Conservation (phyloP, 35 echinoderm and acorn worm genomes). For the Heliocidaris erythrogramma region DNA sequence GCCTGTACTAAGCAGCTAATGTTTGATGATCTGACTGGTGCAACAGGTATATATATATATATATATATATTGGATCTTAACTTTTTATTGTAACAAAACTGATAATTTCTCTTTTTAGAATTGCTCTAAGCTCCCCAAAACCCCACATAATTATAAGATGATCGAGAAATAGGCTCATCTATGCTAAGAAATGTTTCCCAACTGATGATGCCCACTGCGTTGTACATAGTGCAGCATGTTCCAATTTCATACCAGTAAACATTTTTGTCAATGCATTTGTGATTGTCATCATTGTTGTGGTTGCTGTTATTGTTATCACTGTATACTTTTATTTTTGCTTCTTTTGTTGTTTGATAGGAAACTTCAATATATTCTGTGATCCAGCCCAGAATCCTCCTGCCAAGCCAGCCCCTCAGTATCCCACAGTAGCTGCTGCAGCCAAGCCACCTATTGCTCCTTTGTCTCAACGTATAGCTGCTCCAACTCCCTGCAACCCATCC, state of each 20-base stretch:
- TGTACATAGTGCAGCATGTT: too few species aligned
- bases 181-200: too few species aligned
- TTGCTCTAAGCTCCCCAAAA: too few species aligned
- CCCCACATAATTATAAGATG: too few species aligned
- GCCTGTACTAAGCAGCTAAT: constrained; percentile 26
- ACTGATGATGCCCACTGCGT: too few species aligned
- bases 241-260: too few species aligned
- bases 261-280: too few species aligned
- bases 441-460: background rate
- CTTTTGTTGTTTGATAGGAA: background rate
- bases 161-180: too few species aligned
- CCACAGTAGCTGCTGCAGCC: background rate
- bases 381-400: background rate
- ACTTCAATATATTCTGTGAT: constrained; percentile 37
- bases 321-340: too few species aligned
- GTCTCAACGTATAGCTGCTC: background rate
- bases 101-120: too few species aligned
- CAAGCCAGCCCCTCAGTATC: background rate
- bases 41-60: background rate
- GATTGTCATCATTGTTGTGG: too few species aligned
- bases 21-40: constrained; percentile 10
- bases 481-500: background rate
- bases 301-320: background rate
- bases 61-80: background rate
- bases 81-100: background rate